Base-by-base conservation (phyloP, 1,140 invertebrate genomes). In the Eubasilissa regina region DNA sequence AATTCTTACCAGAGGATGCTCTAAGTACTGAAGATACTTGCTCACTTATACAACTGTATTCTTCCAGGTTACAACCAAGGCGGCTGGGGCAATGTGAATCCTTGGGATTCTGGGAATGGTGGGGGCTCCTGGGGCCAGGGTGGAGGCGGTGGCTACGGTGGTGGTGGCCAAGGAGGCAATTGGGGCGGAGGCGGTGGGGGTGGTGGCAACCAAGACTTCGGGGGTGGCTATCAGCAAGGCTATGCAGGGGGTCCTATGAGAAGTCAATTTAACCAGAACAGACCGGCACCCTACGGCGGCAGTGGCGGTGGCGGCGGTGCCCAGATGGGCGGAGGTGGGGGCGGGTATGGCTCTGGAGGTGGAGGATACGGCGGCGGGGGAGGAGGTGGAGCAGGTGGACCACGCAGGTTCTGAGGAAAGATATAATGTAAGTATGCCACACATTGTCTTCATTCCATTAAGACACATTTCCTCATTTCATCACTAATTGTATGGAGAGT, bases 201-300 rank as follows among this genome's bases (percentile, higher is more conserved):
- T 80, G 89, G 9, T 91, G 91, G 91, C 84, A 86, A 86, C 68
- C 91, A 91, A 79, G 92, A 93, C 77, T 95, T 94, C 82, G 93
- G 94, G 3, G 92, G 92, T 78, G 92, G 93, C 43, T 95, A 95
- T 83, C 94, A 95, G 81, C 94, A 95, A 84, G 91, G 91, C 47
- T 95, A 93, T 81, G 90, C 93, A 10, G 93, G 93, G 44, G 93
- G 94, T 0, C 93, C 93, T 0, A 91, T 93, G 72, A 88, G 93
- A 82, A 91, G 92, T 77, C 94, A 93, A 84, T 94, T 92, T 80
- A 91, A 90, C 80, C 91, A 91, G 55, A 90, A 91, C 72, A 87
- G 92, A 84, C 87, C 91, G 51, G 90, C 92, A 75, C 93, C 94
- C 17, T 95, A 95, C 86, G 88, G 87, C 81, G 88, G 87, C 82